Base-by-base conservation (phyloP, 2,113 vertebrate species). In the Sinosuthora webbiana region DNA sequence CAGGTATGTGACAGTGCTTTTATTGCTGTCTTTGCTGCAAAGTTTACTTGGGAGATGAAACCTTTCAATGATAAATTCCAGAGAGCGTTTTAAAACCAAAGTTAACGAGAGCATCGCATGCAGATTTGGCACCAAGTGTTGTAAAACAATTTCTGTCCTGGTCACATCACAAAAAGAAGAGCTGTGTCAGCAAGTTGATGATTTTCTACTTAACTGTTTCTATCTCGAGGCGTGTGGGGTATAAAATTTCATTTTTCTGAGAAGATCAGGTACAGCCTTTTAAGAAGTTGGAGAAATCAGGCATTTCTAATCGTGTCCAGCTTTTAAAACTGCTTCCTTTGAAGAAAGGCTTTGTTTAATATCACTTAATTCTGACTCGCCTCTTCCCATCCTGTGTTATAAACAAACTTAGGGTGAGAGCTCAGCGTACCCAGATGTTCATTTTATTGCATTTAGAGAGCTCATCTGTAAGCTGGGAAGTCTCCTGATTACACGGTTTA, bases 261-360 rank as follows among this genome's bases (percentile, higher is more conserved):
- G 50, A 31, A 59, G 41, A 50, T 83, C 49, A 45, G 57, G 27
- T 79, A 6, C 10, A 76, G 11, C 31, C 14, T 75, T 6, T 81
- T 53, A 41, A 15, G 33, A 42, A 83, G 41, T 14, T 23, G 23
- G 63, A 45, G 68, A 53, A 89, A 33, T 57, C 3, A 13, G 7
- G 2, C 23, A 18, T 89, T 75, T 92, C 27, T 80, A 52, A 60
- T 76, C 3, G 0, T 8, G 3, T 65, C 11, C n/a, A 42, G 23
- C 22, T 74, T 56, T 41, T 3, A 2, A 39, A 87, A 35, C 55
- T 9, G 9, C 7, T 92, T 60, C 23, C 47, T 75, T 87, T 68
- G 71, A 85, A 86, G 59, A 59, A 60, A 9, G 35, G 9, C 62
- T 93, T 79, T 96, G 81, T 83, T 90, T 69, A 83, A 27, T 82